Conservation (phyloP, 1,140 invertebrate genomes). For the Bombyx mori region DNA sequence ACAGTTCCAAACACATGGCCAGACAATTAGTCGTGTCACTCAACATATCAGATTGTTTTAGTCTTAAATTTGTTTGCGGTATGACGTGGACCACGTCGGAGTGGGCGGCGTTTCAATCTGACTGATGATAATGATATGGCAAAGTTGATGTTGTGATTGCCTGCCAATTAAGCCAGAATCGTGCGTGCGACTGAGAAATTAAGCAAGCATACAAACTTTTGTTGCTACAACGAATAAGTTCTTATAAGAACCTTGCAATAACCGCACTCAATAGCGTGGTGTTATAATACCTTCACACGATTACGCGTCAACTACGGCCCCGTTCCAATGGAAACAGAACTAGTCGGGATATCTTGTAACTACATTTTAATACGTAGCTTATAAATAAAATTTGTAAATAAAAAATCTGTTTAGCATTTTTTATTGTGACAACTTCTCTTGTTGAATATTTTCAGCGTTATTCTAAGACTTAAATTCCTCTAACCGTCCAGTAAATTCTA, state of each 20-base stretch:
- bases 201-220: conserved; percentile 59
- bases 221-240: conserved; percentile 54
- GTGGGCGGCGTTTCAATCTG: neutral
- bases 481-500: too few relatives aligned
- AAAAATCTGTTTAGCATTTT: too few relatives aligned
- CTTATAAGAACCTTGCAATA: conserved; percentile 56
- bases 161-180: conserved; percentile 31
- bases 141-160: conserved; percentile 37
- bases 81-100: too few relatives aligned
- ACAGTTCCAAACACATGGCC: too few relatives aligned
- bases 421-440: too few relatives aligned
- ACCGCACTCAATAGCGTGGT: conserved; percentile 43
- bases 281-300: conserved; percentile 58
- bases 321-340: conserved; percentile 27
- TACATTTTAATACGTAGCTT: too few relatives aligned
- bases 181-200: conserved; percentile 62
- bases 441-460: too few relatives aligned
- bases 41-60: too few relatives aligned
- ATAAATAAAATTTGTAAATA: too few relatives aligned
- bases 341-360: conserved; percentile 2
- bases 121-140: conserved; percentile 18
- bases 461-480: too few relatives aligned
- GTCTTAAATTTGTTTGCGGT: too few relatives aligned
- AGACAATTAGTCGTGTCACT: too few relatives aligned
- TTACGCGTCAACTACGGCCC: conserved; percentile 25